A percentile compares a stretch with the other conserved stretches of the same genome.
Evolutionary conservation across 2,797 vertebrate genomes (phyloP).

Genomic region (Microchirus variegatus): DNA sequence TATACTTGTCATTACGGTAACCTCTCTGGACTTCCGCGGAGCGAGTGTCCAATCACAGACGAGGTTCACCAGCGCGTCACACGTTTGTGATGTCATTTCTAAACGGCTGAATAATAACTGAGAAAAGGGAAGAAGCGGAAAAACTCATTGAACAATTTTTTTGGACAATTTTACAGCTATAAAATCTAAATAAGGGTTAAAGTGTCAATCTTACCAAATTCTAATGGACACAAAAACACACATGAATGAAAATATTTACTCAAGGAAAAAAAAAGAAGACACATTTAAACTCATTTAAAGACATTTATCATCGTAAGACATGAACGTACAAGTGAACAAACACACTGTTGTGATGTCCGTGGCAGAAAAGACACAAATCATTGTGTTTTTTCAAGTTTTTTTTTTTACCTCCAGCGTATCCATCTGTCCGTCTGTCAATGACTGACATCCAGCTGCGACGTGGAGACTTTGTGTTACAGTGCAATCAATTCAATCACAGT

Average conservation of each 20-base stretch:
- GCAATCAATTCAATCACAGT: slow-evolving; percentile 76
- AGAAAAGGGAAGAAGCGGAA: no score
- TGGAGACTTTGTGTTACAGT: slow-evolving; percentile 49
- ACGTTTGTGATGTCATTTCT: no score
- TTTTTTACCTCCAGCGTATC: slow-evolving; percentile 22
- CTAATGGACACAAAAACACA: neutral
- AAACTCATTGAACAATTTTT: no score
- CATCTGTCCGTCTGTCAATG: slow-evolving; percentile 29
- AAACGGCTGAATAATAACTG: no score
- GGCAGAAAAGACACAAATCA: slow-evolving; percentile 44
- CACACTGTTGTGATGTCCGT: slow-evolving; percentile 2
- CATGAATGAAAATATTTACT: slow-evolving; percentile 57
- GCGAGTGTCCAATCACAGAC: no score
- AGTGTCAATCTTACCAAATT: no score
- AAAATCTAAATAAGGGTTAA: no score
- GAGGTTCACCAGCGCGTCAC: no score
- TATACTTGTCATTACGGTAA: no score
- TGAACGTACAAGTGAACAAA: slow-evolving; percentile 42
- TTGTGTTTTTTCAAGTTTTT: slow-evolving; percentile 50
- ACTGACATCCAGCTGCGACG: slow-evolving; percentile 56
- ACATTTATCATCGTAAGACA: slow-evolving; percentile 42
- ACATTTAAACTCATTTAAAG: slow-evolving; percentile 3
- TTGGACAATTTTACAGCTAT: no score
- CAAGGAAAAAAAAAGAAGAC: slow-evolving; percentile 15
- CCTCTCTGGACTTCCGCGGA: no score